A percentile compares a stretch with the other conserved stretches of the same genome.
Evolutionary conservation across 2,113 vertebrate species (phyloP).

Genomic region (Pseudorasbora parva): DNA sequence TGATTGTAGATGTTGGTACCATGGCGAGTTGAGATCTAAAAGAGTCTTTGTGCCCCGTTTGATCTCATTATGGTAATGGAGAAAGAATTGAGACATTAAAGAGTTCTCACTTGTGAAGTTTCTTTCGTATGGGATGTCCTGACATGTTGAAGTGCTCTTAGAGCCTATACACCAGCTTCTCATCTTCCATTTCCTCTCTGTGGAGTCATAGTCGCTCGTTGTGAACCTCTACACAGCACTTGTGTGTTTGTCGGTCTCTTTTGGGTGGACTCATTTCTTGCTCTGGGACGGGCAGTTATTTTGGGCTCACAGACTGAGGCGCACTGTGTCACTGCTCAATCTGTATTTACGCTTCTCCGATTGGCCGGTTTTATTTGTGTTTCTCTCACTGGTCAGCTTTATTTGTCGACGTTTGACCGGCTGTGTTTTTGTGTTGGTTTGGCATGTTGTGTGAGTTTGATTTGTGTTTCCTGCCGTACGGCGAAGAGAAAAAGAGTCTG

Average conservation of each 20-base stretch:
- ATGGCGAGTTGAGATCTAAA: neutral
- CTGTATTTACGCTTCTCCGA: constrained; percentile 38
- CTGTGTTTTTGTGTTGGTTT: constrained; percentile 34
- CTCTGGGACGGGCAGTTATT: constrained; percentile 20
- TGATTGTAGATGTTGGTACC: neutral
- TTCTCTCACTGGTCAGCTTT: constrained; percentile 32
- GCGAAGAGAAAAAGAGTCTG: neutral
- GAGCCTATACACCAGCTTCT: neutral
- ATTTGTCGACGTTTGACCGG: constrained; percentile 28
- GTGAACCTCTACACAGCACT: constrained; percentile 27
- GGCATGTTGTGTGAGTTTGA: constrained; percentile 21
- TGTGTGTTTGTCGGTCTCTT: constrained; percentile 14
- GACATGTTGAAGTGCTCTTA: neutral
- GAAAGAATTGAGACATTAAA: neutral
- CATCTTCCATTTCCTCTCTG: neutral
- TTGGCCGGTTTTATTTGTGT: constrained; percentile 44
- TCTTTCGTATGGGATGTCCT: neutral
- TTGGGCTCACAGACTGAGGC: constrained; percentile 35
- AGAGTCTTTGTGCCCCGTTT: neutral
- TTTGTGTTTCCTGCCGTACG: neutral
- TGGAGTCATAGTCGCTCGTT: constrained; percentile 34
- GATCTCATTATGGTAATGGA: neutral
- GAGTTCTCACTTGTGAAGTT: neutral
- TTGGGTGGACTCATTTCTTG: constrained; percentile 35
- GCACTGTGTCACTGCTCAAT: constrained; percentile 22